Conservation (phyloP, 2,113 vertebrate species). For the human region GRCh38 chr2:181422001-181422500, state of each 20-base stretch:
- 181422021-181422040: not conserved
- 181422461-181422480: constrained; percentile 3
- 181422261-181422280: not conserved
- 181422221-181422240: not conserved
- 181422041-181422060: not conserved
- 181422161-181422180: not conserved
- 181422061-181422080: not conserved
- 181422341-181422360: not conserved
- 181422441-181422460: not conserved
- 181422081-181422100: not conserved
- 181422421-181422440: not conserved
- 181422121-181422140: not conserved
- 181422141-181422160: not conserved
- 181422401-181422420: not conserved
- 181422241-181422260: not conserved
- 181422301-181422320: not conserved
- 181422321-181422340: not conserved
- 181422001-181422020: not conserved
- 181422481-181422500: not conserved
- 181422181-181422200: not conserved
- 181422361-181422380: not conserved
- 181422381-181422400: not conserved
- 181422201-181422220: not conserved
- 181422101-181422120: not conserved
- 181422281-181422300: not conserved